A percentile compares a stretch with the other conserved stretches of the same genome.
Conservation (phyloP, 2,888 invertebrate genomes). For the Eupithecia subumbrata region DNA sequence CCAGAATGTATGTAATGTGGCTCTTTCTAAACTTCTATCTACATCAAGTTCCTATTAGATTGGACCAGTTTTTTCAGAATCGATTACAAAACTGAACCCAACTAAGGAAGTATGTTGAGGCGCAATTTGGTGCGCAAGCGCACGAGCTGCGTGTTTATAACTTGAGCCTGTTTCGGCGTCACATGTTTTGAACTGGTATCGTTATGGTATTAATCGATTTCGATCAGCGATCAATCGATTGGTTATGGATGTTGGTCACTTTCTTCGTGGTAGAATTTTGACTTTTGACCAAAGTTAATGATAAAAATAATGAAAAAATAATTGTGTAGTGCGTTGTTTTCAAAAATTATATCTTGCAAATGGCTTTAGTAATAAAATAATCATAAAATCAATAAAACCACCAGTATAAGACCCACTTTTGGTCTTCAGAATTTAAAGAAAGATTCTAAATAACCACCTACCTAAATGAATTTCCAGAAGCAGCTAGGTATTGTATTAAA, state of each 20-base stretch:
- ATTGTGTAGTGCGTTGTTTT: no score
- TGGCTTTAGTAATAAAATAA: no score
- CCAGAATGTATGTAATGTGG: no score
- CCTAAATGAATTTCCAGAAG: no score
- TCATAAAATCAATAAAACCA: no score
- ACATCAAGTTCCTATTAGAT: background rate
- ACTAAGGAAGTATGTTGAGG: slow-evolving; percentile 2
- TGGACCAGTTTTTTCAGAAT: background rate
- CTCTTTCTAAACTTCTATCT: background rate
- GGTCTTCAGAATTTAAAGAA: no score
- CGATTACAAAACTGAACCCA: background rate
- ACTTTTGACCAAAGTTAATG: background rate
- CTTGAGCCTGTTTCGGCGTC: slow-evolving; percentile 11
- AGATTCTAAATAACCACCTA: no score
- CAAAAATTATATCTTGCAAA: no score
- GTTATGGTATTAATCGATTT: slow-evolving; percentile 2
- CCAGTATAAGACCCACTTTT: no score
- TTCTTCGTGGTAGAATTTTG: background rate
- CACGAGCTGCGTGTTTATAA: background rate
- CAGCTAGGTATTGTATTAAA: no score
- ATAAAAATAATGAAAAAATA: background rate
- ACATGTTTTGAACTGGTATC: slow-evolving; percentile 6
- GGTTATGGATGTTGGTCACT: slow-evolving; percentile 21
- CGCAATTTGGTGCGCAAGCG: background rate
- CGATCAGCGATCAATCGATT: slow-evolving; percentile 19